Base-by-base conservation (phyloP, 2,113 vertebrate genomes). In the Oceanodroma tethys region DNA sequence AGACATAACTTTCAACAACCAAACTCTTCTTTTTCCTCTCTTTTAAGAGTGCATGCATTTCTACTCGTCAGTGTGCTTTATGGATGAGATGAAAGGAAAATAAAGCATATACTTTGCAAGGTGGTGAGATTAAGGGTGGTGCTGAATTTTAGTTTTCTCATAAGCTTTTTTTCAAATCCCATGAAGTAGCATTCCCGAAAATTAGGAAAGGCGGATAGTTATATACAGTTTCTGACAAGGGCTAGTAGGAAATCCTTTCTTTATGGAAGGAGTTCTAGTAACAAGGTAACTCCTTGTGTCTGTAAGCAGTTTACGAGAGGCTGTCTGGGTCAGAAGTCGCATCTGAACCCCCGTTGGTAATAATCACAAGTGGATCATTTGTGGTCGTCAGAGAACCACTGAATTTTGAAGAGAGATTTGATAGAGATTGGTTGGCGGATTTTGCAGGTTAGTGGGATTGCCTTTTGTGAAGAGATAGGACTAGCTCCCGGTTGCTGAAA, bases 401-500 rank as follows among this genome's bases (percentile, higher is more conserved):
- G 55, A 32, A 8, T 36, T 63, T 36, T 76, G 75, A 42, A 53
- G 42, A 32, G 16, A 42, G 47, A 22, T 62, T 68, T 62, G 32
- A 8, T 7, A 42, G 63, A 87, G 22, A 8, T 15, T 74, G 16
- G 9, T 8, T 50, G 74, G 45, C 82, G 58, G 42, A 11, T 58
- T 88, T 76, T 70, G 62, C 34, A n/a, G 63, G 5, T 55, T 11
- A 7, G 22, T 38, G 85, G 48, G n/a, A 21, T 16, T 73, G 70
- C 6, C 21, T 53, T 72, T 36, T 26, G 50, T 36, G 38, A 38
- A 25, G 20, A 58, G 38, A 9, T 10, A n/a, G 81, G 7, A 53
- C 4, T 12, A 30, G 53, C 17, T 23, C 0, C 0, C n/a, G 30
- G 16, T 23, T 75, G 32, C 34, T 52, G 65, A 55, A 88, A 68